Evolutionary conservation across 2,797 vertebrate species (phyloP).

Genomic region (Euphonia xanthogaster): DNA sequence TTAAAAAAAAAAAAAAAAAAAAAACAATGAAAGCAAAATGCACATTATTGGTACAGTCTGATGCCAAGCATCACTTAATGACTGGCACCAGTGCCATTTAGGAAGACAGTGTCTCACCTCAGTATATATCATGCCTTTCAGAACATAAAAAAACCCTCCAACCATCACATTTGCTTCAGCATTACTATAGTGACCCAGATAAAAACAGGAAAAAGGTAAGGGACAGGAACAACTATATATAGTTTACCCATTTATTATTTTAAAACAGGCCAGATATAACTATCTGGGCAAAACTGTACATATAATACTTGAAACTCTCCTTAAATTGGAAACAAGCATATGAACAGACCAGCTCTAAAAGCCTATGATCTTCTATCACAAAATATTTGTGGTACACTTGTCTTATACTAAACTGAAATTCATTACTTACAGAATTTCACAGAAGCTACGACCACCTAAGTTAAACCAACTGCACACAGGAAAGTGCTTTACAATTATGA

Average conservation of each 20-base stretch:
- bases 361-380: background rate
- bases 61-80: background rate
- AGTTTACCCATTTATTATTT: constrained; percentile 33
- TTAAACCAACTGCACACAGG: background rate
- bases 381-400: background rate
- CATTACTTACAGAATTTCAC: background rate
- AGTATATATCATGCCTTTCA: background rate
- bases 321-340: background rate
- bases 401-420: background rate
- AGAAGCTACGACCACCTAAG: background rate
- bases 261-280: constrained; percentile 17
- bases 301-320: background rate
- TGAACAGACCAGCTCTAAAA: background rate
- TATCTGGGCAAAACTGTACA: background rate
- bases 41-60: background rate
- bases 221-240: background rate
- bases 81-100: background rate
- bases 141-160: background rate
- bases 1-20: no score
- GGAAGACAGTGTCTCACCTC: background rate
- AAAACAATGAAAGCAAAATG: rapidly evolving
- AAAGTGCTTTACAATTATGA: background rate
- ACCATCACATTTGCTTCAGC: background rate
- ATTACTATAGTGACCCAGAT: background rate
- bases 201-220: background rate